Evolutionary conservation across 2,797 vertebrate genomes (phyloP), one percentile per base, ranked within the genome.

Genomic region (Rhadinocentrus ornatus): DNA sequence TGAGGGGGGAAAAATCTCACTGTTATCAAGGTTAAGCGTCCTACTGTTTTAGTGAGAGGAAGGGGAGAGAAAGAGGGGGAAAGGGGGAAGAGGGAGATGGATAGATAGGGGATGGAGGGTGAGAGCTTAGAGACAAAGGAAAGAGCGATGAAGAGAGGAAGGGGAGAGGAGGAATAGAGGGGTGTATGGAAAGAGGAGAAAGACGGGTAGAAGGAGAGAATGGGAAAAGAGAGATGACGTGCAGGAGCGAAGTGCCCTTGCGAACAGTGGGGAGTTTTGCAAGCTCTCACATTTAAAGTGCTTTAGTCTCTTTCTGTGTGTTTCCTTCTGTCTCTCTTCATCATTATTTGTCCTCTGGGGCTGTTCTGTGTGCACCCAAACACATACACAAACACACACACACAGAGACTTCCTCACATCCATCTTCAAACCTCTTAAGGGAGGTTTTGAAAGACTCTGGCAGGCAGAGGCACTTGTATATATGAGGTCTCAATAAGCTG

Each of bases 11-110:
- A 61, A 81, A 82, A 86, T 89, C 91, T 91, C 90, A 89, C 88
- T 91, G 91, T 87, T 93, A 91, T 93, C 91, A 94, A 93, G 92
- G 93, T 94, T 92, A 93, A 92, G 90, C 89, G 85, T 90, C 89
- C 90, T 86, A 91, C 90, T 90, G 89, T 90, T 90, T 91, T 91
- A 91, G 91, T 81, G 77, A 89, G 88, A 86, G 88, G 87, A 90
- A 91, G 85, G 87, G 89, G 83, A 86, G 88, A 83, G 83, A 79
- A 78, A 85, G 70, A 80, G 86, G 80, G 82, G 79, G 74, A 88
- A 77, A 76, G 78, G 62, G 86, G 82, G 83, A 81, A 81, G 78
- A 76, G 84, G 78, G 88, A 92, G 91, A 93, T 92, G 90, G 91
- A 93, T 92, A 91, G 92, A 93, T 92, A 91, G 85, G 87, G 88